These are phyloP conservation scores for Poeciliopsis turneri DNA, from an alignment of 2,797 vertebrate species.

Conservation along the genomic window DNA sequence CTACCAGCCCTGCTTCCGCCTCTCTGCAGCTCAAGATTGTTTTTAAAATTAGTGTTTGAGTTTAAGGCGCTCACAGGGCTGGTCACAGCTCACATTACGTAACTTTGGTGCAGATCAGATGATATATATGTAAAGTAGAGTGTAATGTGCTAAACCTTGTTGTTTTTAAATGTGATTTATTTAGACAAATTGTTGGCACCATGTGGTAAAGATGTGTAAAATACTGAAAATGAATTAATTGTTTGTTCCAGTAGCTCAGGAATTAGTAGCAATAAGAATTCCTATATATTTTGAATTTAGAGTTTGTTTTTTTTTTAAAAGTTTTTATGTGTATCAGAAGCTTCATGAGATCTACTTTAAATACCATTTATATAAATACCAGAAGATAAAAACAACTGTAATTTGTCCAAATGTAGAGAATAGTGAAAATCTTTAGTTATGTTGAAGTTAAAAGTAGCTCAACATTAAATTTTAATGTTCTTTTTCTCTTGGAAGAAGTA, in stretches of 20 bases:
- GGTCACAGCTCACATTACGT: background rate
- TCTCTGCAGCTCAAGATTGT: constrained; percentile 5
- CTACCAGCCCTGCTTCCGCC: background rate
- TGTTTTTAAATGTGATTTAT: background rate
- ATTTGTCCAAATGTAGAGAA: background rate
- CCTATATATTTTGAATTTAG: background rate
- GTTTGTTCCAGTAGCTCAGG: background rate
- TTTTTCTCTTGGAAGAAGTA: background rate
- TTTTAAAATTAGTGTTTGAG: constrained; percentile 1
- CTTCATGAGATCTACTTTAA: background rate
- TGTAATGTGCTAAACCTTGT: background rate
- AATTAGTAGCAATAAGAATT: background rate
- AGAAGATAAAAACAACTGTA: background rate
- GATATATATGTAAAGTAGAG: background rate
- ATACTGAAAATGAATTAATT: background rate
- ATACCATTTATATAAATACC: background rate
- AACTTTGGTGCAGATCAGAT: background rate
- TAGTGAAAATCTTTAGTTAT: background rate
- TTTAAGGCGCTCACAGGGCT: background rate
- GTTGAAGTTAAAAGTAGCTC: background rate
- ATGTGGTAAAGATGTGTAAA: background rate
- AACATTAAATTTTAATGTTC: background rate
- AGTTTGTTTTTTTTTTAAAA: background rate
- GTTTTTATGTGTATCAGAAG: background rate
- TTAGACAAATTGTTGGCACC: background rate